phyloP scores from a whole-genome alignment of 2,113 vertebrate species.

The Columba livia region DNA sequence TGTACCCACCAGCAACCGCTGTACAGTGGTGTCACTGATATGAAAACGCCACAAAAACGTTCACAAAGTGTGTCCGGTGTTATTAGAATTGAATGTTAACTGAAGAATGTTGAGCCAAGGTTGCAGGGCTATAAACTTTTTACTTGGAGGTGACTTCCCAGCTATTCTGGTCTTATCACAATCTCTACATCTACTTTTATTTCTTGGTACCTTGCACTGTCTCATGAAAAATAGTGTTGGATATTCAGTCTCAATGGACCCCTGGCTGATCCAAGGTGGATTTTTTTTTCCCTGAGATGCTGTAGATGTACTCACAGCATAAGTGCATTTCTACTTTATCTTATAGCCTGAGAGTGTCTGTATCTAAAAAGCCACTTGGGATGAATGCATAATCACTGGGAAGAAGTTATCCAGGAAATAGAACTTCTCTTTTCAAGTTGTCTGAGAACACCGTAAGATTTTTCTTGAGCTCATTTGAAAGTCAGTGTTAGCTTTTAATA shows the following conservation, averaged over 20 bases:
- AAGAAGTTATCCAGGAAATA: background rate
- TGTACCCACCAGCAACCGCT: background rate
- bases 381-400: background rate
- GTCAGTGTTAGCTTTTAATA: background rate
- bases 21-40: background rate
- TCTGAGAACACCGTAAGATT: background rate
- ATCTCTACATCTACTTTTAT: rapidly evolving
- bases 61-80: background rate
- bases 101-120: background rate
- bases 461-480: background rate
- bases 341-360: background rate
- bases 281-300: background rate
- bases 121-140: background rate
- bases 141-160: background rate
- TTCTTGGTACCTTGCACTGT: background rate
- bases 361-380: background rate
- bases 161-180: background rate
- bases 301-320: background rate
- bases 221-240: background rate
- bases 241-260: background rate
- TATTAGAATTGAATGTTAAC: background rate
- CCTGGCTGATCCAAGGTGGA: background rate
- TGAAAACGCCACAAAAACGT: too few relatives aligned
- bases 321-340: background rate
- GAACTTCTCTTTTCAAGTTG: background rate